These are phyloP conservation scores for Diglossa brunneiventris DNA, from an alignment of 2,113 vertebrate species.

Conservation along the genomic window DNA sequence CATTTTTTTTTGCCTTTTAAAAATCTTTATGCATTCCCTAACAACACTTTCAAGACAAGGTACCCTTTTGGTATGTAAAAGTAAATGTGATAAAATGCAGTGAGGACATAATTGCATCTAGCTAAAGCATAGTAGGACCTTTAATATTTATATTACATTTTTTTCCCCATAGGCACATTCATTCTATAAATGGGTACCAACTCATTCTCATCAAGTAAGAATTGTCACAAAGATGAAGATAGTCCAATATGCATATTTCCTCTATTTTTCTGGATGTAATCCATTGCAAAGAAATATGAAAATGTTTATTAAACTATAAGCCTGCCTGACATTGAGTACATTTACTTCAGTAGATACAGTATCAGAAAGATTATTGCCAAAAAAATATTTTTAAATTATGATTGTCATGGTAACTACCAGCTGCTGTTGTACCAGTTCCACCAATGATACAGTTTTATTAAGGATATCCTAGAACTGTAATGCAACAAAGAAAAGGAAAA, in stretches of 20 bases:
- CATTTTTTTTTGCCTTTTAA: background rate
- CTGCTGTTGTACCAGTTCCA: background rate
- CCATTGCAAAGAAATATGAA: background rate
- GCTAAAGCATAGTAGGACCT: background rate
- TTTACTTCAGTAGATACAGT: background rate
- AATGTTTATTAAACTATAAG: constrained; percentile 12
- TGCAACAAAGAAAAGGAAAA: background rate
- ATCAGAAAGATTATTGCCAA: background rate
- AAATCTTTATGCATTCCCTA: background rate
- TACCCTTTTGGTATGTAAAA: background rate
- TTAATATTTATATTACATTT: background rate
- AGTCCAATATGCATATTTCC: background rate
- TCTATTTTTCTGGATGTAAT: background rate
- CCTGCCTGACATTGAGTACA: background rate
- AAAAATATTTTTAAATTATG: constrained; percentile 16
- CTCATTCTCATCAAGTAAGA: background rate
- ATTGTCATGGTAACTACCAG: constrained; percentile 43
- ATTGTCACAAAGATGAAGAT: background rate
- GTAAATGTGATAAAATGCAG: background rate
- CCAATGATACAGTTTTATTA: background rate
- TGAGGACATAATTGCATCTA: background rate
- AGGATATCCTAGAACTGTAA: background rate
- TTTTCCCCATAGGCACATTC: background rate
- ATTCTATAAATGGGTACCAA: background rate
- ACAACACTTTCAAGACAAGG: background rate